A percentile compares a stretch with the other conserved stretches of the same genome.
phyloP scores from a whole-genome alignment of 2,113 vertebrate species.

The Prionailurus viverrinus region DNA sequence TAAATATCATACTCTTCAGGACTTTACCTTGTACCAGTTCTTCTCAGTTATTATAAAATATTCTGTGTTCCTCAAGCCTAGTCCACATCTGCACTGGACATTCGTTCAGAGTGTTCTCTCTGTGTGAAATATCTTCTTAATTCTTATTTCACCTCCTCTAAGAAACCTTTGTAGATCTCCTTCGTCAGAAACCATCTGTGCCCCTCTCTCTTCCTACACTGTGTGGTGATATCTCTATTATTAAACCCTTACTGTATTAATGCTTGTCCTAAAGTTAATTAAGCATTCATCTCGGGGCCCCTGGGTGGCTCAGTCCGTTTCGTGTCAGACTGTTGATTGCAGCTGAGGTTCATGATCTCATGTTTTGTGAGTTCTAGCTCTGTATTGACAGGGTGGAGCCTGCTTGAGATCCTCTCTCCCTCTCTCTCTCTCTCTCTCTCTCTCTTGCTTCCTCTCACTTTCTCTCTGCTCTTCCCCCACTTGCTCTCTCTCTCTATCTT shows the following conservation, averaged over 20 bases:
- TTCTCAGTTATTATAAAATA: not conserved
- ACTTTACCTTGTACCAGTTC: not conserved
- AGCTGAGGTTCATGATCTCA: no score
- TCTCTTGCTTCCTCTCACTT: no score
- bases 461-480: no score
- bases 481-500: no score
- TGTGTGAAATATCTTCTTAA: not conserved
- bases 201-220: not conserved
- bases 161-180: not conserved
- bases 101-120: not conserved
- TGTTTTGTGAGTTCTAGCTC: no score
- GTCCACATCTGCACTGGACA: not conserved
- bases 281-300: not conserved
- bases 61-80: not conserved
- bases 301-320: no score
- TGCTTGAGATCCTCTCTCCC: no score
- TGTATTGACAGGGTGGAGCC: no score
- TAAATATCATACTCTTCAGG: not conserved
- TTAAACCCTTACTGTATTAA: not conserved
- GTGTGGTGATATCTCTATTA: not conserved
- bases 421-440: no score
- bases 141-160: not conserved
- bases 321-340: no score
- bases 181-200: not conserved
- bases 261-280: slow-evolving; percentile 29